These are phyloP conservation scores for Lepidochrysops patricia DNA, from an alignment of 2,888 invertebrate species.

Conservation along the genomic window DNA sequence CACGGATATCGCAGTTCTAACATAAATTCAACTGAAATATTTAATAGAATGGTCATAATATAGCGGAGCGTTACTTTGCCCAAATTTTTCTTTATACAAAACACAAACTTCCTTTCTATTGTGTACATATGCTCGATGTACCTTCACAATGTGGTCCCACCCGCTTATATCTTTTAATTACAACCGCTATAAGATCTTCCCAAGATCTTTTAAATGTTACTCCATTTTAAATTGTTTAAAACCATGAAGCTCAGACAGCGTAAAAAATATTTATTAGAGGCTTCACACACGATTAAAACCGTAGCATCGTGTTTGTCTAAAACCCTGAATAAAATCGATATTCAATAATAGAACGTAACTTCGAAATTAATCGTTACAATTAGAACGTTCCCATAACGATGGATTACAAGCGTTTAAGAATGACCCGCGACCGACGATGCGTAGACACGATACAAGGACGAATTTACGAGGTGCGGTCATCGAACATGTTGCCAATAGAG, in stretches of 20 bases:
- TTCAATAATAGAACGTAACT: slow-evolving; percentile 18
- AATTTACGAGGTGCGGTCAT: slow-evolving; percentile 62
- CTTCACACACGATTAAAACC: slow-evolving; percentile 48
- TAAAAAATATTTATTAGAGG: slow-evolving; percentile 21
- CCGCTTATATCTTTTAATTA: slow-evolving; percentile 17
- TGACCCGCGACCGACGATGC: slow-evolving; percentile 60
- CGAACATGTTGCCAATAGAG: no score
- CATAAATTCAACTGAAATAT: no score
- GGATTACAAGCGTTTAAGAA: slow-evolving; percentile 62
- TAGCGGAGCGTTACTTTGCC: no score
- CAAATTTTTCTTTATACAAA: no score
- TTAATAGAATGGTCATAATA: no score
- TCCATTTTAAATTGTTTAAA: slow-evolving; percentile 5
- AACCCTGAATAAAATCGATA: slow-evolving; percentile 27
- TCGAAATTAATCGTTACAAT: neutral
- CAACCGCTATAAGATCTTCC: neutral
- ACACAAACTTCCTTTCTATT: no score
- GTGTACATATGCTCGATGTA: slow-evolving; percentile 14
- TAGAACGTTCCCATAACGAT: slow-evolving; percentile 62
- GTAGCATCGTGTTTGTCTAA: slow-evolving; percentile 57
- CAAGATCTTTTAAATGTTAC: neutral
- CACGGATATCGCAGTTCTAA: no score
- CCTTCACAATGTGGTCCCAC: slow-evolving; percentile 20
- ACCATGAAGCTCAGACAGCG: slow-evolving; percentile 18
- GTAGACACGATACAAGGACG: slow-evolving; percentile 48